A percentile compares a stretch with the other conserved stretches of the same genome.
Evolutionary conservation across 1,140 invertebrate species (phyloP).

Genomic region (Drosophila sp.): DNA sequence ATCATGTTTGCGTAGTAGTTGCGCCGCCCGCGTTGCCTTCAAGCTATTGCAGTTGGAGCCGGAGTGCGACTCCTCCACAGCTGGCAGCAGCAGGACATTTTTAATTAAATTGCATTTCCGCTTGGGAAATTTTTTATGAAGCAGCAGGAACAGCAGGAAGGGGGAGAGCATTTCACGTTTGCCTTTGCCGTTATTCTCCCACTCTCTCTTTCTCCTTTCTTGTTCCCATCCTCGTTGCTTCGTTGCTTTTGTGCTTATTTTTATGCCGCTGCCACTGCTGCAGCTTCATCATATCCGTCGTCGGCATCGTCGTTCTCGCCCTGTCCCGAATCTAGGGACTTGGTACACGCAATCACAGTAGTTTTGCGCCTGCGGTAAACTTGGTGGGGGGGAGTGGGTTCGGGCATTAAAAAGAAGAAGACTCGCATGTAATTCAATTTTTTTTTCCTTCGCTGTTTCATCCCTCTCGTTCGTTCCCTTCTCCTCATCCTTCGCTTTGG

Average conservation of each 20-base stretch:
- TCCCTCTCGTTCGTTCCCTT: neutral
- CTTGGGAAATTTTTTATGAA: slow-evolving; percentile 81
- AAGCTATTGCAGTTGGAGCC: neutral
- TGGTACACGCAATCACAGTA: slow-evolving; percentile 68
- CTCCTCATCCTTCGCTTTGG: slow-evolving; percentile 17
- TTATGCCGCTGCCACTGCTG: slow-evolving; percentile 45
- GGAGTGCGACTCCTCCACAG: slow-evolving; percentile 29
- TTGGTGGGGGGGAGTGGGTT: slow-evolving; percentile 9
- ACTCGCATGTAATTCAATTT: slow-evolving; percentile 79
- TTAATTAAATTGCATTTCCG: slow-evolving; percentile 81
- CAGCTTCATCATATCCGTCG: slow-evolving; percentile 68
- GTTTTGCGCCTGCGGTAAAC: slow-evolving; percentile 76
- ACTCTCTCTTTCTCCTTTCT: neutral
- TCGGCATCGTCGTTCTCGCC: slow-evolving; percentile 42
- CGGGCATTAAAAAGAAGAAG: slow-evolving; percentile 40
- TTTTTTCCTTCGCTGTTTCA: slow-evolving; percentile 36
- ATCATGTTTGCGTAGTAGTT: slow-evolving; percentile 76
- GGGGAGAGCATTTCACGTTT: slow-evolving; percentile 52
- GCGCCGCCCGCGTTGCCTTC: slow-evolving; percentile 2
- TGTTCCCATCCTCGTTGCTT: slow-evolving; percentile 31
- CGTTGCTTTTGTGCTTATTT: slow-evolving; percentile 69
- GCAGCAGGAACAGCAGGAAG: slow-evolving; percentile 14
- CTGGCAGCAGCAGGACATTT: slow-evolving; percentile 75
- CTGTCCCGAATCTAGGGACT: slow-evolving; percentile 5
- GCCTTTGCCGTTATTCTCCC: slow-evolving; percentile 25